Percentiles rank a stretch among this genome's conserved stretches.
phyloP scores from a whole-genome alignment of 1,140 invertebrate genomes.

The Delia radicum region DNA sequence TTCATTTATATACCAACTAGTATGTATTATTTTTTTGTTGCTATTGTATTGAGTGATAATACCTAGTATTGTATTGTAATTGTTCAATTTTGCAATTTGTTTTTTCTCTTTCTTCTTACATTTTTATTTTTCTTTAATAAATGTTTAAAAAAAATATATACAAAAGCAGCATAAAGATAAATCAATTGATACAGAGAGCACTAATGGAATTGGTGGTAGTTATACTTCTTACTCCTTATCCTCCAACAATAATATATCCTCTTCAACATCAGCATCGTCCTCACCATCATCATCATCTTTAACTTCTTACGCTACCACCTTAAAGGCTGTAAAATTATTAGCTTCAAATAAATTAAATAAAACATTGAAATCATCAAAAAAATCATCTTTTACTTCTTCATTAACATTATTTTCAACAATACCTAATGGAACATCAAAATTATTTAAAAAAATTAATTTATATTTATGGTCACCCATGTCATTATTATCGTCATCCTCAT shows the following conservation, averaged over 20 bases:
- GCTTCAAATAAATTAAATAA: neutral
- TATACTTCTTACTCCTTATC: slow-evolving; percentile 5
- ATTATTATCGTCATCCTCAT: neutral
- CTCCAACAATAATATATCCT: neutral
- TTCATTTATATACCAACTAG: too few relatives aligned
- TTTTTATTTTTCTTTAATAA: neutral
- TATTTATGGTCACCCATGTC: slow-evolving; percentile 30
- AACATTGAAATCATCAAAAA: neutral
- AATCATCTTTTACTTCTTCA: neutral
- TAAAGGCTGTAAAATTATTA: neutral
- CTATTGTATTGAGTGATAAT: neutral
- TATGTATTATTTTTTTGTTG: too few relatives aligned
- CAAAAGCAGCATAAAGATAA: slow-evolving; percentile 11
- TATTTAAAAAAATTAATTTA: slow-evolving; percentile 24
- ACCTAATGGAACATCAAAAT: neutral
- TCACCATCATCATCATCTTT: neutral
- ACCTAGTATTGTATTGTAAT: neutral
- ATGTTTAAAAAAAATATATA: neutral
- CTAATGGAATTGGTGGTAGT: slow-evolving; percentile 14
- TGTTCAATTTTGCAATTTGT: slow-evolving; percentile 1
- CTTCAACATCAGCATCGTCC: neutral
- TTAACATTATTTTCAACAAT: neutral
- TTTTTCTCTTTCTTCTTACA: neutral
- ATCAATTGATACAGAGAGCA: neutral
- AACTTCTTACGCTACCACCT: neutral